phyloP scores from a whole-genome alignment of 2,797 vertebrate genomes.

The Manis javanica region DNA sequence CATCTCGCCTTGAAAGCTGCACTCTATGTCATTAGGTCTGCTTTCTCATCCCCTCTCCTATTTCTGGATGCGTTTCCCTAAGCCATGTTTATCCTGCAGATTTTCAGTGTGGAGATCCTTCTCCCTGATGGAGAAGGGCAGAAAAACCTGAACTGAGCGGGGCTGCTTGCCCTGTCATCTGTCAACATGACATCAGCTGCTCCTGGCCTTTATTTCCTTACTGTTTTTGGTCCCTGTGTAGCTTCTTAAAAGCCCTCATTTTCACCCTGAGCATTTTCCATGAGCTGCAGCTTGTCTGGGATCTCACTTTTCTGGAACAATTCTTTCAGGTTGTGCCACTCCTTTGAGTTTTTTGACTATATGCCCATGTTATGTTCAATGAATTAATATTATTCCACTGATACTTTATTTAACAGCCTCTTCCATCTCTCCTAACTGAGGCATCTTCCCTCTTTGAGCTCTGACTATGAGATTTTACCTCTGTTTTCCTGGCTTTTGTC shows the following conservation, averaged over 20 bases:
- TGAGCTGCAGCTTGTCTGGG: not conserved
- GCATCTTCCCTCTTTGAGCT: not conserved
- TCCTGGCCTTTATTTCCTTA: constrained; percentile 50
- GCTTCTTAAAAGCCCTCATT: constrained; percentile 56
- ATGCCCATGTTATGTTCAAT: not conserved
- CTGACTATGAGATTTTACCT: not conserved
- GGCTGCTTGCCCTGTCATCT: not conserved
- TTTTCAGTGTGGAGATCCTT: constrained; percentile 44
- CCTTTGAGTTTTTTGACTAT: constrained; percentile 33
- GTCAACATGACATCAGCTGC: constrained; percentile 53
- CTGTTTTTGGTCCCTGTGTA: constrained; percentile 34
- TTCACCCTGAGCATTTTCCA: constrained; percentile 50
- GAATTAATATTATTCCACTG: not conserved
- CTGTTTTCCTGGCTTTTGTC: not conserved
- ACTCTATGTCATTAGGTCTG: not conserved
- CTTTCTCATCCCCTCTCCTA: not conserved
- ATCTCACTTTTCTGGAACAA: not conserved
- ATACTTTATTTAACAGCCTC: constrained; percentile 45
- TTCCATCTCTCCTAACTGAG: not conserved
- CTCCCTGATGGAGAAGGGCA: not conserved
- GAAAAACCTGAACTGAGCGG: constrained; percentile 56
- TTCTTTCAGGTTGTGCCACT: not conserved
- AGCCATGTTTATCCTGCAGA: constrained; percentile 16
- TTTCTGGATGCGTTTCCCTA: not conserved
- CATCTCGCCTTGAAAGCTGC: not conserved